Evolutionary conservation across 2,797 vertebrate genomes (phyloP).

Genomic region (Bradypodion pumilum): DNA sequence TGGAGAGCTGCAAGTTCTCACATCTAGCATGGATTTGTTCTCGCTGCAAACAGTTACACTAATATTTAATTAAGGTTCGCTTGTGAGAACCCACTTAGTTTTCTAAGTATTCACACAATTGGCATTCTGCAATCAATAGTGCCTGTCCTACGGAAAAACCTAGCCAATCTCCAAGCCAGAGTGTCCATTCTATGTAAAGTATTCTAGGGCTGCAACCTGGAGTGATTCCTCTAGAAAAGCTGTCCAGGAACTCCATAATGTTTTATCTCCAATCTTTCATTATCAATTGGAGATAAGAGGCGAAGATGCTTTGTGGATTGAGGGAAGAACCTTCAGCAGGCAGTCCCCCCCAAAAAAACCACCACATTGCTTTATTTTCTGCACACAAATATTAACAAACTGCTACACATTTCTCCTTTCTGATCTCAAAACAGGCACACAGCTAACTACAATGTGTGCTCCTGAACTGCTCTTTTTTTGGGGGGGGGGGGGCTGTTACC

Average conservation of each 20-base stretch:
- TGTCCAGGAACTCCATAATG: neutral
- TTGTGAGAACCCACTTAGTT: too few relatives aligned
- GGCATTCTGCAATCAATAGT: too few relatives aligned
- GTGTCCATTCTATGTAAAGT: neutral
- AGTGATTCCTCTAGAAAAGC: neutral
- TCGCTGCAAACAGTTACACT: too few relatives aligned
- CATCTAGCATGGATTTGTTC: too few relatives aligned
- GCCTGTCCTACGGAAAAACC: too few relatives aligned
- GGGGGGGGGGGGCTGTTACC: too few relatives aligned
- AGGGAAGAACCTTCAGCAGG: neutral
- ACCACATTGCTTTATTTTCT: neutral
- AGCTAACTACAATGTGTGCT: too few relatives aligned
- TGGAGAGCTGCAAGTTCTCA: neutral
- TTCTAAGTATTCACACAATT: too few relatives aligned
- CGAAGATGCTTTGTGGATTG: neutral
- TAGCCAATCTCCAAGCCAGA: neutral
- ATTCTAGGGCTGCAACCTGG: neutral
- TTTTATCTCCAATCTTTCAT: neutral
- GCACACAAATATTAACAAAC: neutral
- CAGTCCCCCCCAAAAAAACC: neutral
- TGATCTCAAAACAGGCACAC: neutral
- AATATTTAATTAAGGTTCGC: too few relatives aligned
- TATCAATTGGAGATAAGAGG: neutral
- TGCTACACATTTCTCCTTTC: neutral
- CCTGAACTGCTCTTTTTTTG: neutral